A percentile compares a stretch with the other conserved stretches of the same genome.
These are phyloP conservation scores for Nemurella pictetii DNA, from an alignment of 2,888 invertebrate species.

Conservation along the genomic window DNA sequence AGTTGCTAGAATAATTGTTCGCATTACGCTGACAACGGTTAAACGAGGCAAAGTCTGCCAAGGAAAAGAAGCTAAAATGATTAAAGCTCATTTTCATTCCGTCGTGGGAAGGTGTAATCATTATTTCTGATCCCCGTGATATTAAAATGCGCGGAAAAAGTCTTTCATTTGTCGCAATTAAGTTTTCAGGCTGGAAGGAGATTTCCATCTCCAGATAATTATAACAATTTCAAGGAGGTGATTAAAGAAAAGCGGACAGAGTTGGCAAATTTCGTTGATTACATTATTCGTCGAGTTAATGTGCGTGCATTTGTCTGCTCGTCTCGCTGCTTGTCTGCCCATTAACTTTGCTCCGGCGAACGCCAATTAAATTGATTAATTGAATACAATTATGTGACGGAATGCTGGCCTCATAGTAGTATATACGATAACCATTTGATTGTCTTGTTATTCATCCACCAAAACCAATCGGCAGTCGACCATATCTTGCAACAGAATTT, in stretches of 20 bases:
- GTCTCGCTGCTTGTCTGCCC: too few relatives aligned
- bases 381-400: not conserved
- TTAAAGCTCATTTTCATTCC: not conserved
- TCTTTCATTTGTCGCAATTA: not conserved
- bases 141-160: not conserved
- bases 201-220: not conserved
- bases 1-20: not conserved
- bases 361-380: not conserved
- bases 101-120: not conserved
- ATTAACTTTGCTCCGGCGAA: too few relatives aligned
- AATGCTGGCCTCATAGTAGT: too few relatives aligned
- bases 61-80: not conserved
- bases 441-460: too few relatives aligned
- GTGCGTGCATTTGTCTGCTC: not conserved
- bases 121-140: not conserved
- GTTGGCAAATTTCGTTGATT: not conserved
- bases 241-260: not conserved
- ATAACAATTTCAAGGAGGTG: not conserved
- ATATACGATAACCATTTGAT: too few relatives aligned
- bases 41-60: not conserved
- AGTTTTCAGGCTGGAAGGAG: not conserved
- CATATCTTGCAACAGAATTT: too few relatives aligned
- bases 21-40: not conserved
- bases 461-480: too few relatives aligned
- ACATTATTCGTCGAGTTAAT: not conserved